Conservation (phyloP, 2,113 vertebrate genomes). For the Oncorhynchus nerka region DNA sequence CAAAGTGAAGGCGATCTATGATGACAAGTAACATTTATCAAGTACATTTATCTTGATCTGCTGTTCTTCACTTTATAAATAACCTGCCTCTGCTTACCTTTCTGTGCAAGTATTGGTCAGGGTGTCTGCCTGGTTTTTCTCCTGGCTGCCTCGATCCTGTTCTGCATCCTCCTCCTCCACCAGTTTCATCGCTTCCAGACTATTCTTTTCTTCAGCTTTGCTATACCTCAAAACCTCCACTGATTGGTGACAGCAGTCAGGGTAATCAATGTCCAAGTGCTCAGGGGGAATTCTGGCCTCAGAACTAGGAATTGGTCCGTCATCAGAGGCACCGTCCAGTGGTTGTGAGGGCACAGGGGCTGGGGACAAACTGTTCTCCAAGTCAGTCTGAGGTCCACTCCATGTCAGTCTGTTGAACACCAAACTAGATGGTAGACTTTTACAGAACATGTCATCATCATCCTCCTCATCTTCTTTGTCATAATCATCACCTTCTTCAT, state of each 20-base stretch:
- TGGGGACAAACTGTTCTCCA: not conserved
- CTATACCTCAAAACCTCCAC: not conserved
- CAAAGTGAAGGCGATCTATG: not conserved
- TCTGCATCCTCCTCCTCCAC: slow-evolving; percentile 18
- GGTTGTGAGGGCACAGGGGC: not conserved
- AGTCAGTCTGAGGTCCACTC: not conserved
- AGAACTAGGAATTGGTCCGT: not conserved
- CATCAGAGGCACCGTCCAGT: not conserved
- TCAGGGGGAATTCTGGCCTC: not conserved
- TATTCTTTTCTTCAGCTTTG: not conserved
- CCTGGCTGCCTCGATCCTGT: slow-evolving; percentile 10
- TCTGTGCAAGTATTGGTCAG: slow-evolving; percentile 7
- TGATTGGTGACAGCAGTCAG: not conserved
- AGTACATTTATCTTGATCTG: not conserved
- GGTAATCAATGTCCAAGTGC: not conserved
- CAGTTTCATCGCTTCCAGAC: slow-evolving; percentile 25
- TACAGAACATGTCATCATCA: slow-evolving; percentile 62
- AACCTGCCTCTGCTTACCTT: slow-evolving; percentile 34
- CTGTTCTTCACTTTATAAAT: not conserved
- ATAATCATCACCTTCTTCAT: slow-evolving; percentile 12
- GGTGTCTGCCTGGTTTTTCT: slow-evolving; percentile 21
- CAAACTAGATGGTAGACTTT: slow-evolving; percentile 64
- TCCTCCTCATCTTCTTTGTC: slow-evolving; percentile 48
- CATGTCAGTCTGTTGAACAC: slow-evolving; percentile 28
- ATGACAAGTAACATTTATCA: not conserved